These are phyloP conservation scores for Laticauda colubrina DNA, from an alignment of 2,113 vertebrate genomes.

Conservation along the genomic window DNA sequence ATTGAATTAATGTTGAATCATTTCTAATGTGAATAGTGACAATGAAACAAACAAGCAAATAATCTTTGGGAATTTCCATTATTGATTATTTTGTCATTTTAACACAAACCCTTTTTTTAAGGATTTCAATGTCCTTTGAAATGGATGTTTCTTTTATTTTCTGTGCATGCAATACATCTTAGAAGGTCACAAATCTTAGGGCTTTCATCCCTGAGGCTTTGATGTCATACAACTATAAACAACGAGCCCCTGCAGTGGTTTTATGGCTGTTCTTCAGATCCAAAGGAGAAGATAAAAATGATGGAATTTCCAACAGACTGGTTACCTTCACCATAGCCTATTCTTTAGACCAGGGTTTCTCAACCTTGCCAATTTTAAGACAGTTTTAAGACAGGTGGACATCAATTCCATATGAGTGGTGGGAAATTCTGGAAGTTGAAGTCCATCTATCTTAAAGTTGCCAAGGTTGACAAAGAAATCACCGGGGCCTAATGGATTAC, in stretches of 20 bases:
- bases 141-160: neutral
- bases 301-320: neutral
- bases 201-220: neutral
- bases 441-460: too few relatives aligned
- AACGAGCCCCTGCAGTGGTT: neutral
- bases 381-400: too few relatives aligned
- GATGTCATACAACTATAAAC: neutral
- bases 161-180: neutral
- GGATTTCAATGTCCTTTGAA: neutral
- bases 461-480: too few relatives aligned
- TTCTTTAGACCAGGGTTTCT: neutral
- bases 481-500: too few relatives aligned
- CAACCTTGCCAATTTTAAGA: too few relatives aligned
- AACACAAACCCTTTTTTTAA: neutral
- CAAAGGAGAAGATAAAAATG: constrained; percentile 4
- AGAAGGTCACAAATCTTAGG: neutral
- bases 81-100: neutral
- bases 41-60: neutral
- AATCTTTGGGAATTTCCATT: neutral
- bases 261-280: neutral
- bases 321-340: neutral
- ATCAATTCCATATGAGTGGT: too few relatives aligned
- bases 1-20: neutral
- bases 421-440: too few relatives aligned
- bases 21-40: neutral